Evolutionary conservation across 2,797 vertebrate genomes (phyloP).

Genomic region (Nasua narica): DNA sequence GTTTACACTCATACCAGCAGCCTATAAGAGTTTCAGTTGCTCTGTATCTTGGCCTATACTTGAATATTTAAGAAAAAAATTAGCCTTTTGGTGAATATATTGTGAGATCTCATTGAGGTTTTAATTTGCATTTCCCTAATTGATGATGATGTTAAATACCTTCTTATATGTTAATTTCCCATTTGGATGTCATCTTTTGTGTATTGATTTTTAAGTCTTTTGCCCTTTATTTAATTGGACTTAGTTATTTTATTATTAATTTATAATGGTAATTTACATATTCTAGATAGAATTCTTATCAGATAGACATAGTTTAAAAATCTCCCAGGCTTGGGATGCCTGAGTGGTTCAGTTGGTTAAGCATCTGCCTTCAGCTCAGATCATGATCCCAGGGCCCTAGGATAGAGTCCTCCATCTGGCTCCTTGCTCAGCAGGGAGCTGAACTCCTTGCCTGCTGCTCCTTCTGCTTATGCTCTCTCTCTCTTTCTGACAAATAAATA

Average conservation of each 20-base stretch:
- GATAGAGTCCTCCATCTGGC: no score
- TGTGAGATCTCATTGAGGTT: not conserved
- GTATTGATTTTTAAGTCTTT: not conserved
- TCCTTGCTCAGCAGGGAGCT: no score
- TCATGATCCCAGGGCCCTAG: no score
- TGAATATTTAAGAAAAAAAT: not conserved
- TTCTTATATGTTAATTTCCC: not conserved
- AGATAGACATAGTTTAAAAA: not conserved
- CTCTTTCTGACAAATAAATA: no score
- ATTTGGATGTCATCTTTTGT: not conserved
- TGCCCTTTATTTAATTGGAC: not conserved
- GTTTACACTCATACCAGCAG: not conserved
- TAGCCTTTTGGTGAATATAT: not conserved
- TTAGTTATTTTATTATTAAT: slow-evolving; percentile 17
- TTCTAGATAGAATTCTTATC: not conserved
- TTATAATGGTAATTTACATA: not conserved
- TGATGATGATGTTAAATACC: not conserved
- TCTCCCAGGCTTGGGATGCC: not conserved
- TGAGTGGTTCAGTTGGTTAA: no score
- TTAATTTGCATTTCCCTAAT: not conserved
- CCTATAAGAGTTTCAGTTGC: not conserved
- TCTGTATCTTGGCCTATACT: not conserved
- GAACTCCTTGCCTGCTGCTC: no score
- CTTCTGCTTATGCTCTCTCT: no score
- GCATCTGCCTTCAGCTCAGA: no score